A percentile compares a stretch with the other conserved stretches of the same genome.
Conservation (phyloP, 2,113 vertebrate species). For the Indri indri region DNA sequence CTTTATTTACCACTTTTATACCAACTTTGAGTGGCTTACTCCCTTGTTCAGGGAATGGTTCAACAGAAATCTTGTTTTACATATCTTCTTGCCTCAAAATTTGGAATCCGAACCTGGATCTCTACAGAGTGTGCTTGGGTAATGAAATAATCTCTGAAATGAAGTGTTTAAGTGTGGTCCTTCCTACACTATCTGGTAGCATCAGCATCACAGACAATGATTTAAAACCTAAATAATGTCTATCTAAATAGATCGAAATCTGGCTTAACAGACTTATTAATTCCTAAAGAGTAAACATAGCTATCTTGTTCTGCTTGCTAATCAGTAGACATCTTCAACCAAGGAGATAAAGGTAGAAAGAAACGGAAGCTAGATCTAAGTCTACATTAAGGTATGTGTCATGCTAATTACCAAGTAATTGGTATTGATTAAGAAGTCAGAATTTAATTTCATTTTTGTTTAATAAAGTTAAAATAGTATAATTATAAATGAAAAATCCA, state of each 20-base stretch:
- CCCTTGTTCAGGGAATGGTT: neutral
- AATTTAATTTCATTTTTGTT: neutral
- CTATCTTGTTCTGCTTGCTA: neutral
- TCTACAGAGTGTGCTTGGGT: accelerated
- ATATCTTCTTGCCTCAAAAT: neutral
- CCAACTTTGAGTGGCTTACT: neutral
- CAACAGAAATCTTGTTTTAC: neutral
- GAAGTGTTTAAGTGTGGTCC: accelerated
- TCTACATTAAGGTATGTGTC: neutral
- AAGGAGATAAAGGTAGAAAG: neutral
- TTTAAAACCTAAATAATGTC: neutral
- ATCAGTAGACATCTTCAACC: neutral
- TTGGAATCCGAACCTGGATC: neutral
- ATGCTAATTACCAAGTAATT: neutral
- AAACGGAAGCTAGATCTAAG: neutral
- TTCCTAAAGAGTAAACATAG: neutral
- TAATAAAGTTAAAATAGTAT: neutral
- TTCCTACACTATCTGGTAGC: accelerated
- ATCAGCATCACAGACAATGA: neutral
- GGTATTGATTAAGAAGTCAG: neutral
- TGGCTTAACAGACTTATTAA: neutral
- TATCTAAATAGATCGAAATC: neutral
- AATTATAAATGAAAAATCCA: neutral
- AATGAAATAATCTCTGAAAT: neutral
- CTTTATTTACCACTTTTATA: neutral